Evolutionary conservation across 1,140 invertebrate genomes (phyloP), one percentile per base, ranked within the genome.

Genomic region (Asobara japonica): DNA sequence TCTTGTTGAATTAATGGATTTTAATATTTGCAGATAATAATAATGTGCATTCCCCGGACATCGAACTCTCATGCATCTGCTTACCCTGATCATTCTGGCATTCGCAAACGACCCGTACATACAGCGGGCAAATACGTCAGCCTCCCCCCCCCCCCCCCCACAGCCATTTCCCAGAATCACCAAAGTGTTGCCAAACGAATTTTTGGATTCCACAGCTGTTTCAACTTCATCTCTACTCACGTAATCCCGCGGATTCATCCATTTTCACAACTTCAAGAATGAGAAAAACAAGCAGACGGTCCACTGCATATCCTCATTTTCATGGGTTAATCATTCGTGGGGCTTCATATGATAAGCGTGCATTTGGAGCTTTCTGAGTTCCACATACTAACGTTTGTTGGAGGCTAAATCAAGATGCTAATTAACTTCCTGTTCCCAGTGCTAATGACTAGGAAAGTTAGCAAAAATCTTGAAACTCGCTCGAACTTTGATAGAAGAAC

Each of bases 1-100:
- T 22, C 16, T 61, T 60, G 41, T 45, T 45, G 22, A 56, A 25
- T 56, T 56, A 56, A 56, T 25, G 6, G 18, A 56, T 56, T 56
- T 56, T 60, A 6, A 48, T 13, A 22, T 25, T 65, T 31, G 62
- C 33, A 36, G 73, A 79, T 80, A 76, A 75, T 77, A 81, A 56
- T 78, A 76, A 80, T 81, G 80, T 77, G 75, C 72, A 76, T 81
- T 76, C 74, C 20, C 76, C 76, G 80, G 78, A 81, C 80, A 77
- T 81, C 80, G 80, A 81, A 81, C 80, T 79, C 71, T 75, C 73
- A 73, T 76, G 72, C 64, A 73, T 71, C 69, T 65, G 69, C 36
- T 48, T 71, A 71, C 33, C 45, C 13, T 68, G 64, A 30, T 65
- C 61, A 48, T 41, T 31, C 8, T 51, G 25, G 29, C 60, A 62